Conservation (phyloP, 2,113 vertebrate species). For the Gallinago paraguaiae region DNA sequence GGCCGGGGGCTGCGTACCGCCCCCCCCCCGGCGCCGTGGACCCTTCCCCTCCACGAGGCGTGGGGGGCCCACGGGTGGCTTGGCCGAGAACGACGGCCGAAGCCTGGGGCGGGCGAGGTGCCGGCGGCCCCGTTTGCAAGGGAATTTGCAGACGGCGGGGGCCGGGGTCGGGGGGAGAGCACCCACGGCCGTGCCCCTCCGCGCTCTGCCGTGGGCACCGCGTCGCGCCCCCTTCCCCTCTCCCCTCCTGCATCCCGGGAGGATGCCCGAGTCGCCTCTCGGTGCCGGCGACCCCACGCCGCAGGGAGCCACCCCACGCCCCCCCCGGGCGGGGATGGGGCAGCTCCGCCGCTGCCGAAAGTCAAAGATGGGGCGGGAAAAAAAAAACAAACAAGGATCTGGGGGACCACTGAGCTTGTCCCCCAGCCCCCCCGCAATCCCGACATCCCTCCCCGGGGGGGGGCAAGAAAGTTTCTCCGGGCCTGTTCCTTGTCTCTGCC, state of each 20-base stretch:
- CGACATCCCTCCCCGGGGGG: no score
- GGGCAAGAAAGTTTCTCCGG: background rate
- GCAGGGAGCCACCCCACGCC: background rate
- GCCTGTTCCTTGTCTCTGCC: background rate
- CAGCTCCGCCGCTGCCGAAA: background rate
- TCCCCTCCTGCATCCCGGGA: background rate
- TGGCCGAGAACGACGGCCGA: no score
- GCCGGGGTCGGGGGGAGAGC: background rate
- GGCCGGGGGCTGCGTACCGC: no score
- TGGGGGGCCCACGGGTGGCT: background rate
- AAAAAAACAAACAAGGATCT: fast-evolving
- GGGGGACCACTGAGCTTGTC: background rate
- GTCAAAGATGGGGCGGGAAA: no score
- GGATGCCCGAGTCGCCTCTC: background rate
- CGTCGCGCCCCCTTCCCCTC: background rate
- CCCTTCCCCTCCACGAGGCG: background rate
- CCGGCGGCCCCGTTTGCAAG: background rate
- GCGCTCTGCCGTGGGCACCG: background rate
- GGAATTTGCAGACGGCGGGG: background rate
- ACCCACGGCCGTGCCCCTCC: background rate
- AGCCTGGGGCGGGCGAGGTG: background rate
- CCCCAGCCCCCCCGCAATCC: no score
- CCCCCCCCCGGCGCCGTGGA: background rate
- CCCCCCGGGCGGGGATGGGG: background rate
- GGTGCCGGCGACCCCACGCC: background rate